phyloP scores from a whole-genome alignment of 1,140 invertebrate species.

The Campoletis sonorensis region DNA sequence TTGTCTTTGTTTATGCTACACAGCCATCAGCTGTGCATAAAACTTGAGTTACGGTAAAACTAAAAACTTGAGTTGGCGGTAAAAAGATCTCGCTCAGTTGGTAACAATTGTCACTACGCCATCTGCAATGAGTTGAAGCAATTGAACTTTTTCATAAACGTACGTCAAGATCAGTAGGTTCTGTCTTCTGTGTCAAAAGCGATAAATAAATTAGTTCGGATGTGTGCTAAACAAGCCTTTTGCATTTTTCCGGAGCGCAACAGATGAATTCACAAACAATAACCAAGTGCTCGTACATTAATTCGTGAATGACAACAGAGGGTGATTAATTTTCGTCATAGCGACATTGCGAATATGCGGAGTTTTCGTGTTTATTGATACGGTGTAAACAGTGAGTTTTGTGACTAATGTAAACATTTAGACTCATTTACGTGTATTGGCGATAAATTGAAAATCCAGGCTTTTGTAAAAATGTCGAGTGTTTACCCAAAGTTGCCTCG shows the following conservation, averaged over 20 bases:
- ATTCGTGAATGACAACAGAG: background rate
- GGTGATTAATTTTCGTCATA: too few relatives aligned
- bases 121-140: background rate
- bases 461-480: conserved; percentile 40
- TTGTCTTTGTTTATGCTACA: too few relatives aligned
- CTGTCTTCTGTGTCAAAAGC: background rate
- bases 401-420: too few relatives aligned
- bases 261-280: background rate
- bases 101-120: background rate
- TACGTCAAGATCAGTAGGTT: background rate
- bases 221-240: conserved; percentile 11
- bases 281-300: background rate
- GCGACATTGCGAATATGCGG: too few relatives aligned
- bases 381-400: too few relatives aligned
- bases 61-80: too few relatives aligned
- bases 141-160: conserved; percentile 5
- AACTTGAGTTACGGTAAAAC: too few relatives aligned
- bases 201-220: background rate
- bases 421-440: background rate
- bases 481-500: conserved; percentile 63
- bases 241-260: background rate
- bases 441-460: background rate
- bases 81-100: too few relatives aligned
- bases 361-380: too few relatives aligned
- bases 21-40: too few relatives aligned